Base-by-base conservation (phyloP, 2,888 invertebrate species). In the Aporophyla nigra region DNA sequence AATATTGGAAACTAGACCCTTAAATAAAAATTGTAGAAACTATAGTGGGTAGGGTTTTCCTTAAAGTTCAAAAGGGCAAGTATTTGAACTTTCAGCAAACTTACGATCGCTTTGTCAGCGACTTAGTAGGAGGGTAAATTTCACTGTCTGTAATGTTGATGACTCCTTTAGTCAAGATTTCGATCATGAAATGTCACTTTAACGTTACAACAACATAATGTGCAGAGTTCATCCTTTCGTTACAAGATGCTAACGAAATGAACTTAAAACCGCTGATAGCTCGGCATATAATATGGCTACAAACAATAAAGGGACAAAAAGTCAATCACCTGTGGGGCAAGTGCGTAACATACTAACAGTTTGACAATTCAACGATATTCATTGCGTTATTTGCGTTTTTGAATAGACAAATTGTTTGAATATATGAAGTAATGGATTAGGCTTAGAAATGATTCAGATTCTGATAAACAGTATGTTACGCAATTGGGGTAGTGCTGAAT, bases 61-160 rank as follows among this genome's bases (percentile, higher is more conserved):
- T 43, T 24, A 33, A 56, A 74, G 56, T 63, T 79, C 16, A 70
- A 69, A 75, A 2, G 21, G 54, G 21, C 24, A 74, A 1, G 9
- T 49, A 56, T 71, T 82, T 82, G 56, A 71, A 67, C 53, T n/a
- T 27, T n/a, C 5, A 53, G 27, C 12, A 27, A 65, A 19, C 27
- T 74, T 33, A 68, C 27, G 56, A 65, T 67, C 53, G 2, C 5
- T 58, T 21, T 54, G 58, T 68, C 62, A 43, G 14, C 19, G 10
- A 19, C 53, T 71, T 24, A 68, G 67, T 68, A 27, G 40, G 46
- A n/a, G 65, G 54, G 14, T n/a, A 24, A 33, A 33, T 33, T 40
- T 40, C 2, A 5, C 14, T 51, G 54, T 33, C 54, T 19, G 14
- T 59, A 40, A 63, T 63, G 4, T 19, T 63, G 16, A 73, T 6